phyloP scores from a whole-genome alignment of 2,113 vertebrate species.

The Indicator indicator region DNA sequence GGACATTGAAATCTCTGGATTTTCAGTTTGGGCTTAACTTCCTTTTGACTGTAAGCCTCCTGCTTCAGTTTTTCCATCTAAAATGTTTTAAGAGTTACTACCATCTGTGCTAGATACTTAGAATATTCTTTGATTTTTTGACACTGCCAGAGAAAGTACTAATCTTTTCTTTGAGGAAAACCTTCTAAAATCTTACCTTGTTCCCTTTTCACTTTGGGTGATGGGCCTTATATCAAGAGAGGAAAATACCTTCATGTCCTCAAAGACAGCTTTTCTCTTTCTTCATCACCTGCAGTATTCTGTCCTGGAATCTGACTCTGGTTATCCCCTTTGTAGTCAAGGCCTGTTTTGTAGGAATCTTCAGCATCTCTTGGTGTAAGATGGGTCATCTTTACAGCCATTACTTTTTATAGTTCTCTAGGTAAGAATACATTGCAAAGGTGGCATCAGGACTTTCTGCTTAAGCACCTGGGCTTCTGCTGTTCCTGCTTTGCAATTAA shows the following conservation, averaged over 20 bases:
- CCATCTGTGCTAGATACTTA: conserved; percentile 21
- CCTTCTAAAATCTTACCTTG: conserved; percentile 42
- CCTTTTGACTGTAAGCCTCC: not conserved
- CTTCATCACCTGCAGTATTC: conserved; percentile 64
- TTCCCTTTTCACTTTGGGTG: conserved; percentile 72
- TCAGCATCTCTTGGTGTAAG: conserved; percentile 59
- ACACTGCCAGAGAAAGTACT: conserved; percentile 44
- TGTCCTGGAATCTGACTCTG: conserved; percentile 58
- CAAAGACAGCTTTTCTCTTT: conserved; percentile 59
- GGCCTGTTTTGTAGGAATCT: conserved; percentile 52
- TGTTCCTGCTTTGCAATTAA: conserved; percentile 74
- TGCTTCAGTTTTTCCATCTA: not conserved
- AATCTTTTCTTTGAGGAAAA: conserved; percentile 57
- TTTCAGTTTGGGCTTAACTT: not conserved
- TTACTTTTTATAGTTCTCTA: conserved; percentile 20
- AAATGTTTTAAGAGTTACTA: conserved; percentile 32
- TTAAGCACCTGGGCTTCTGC: conserved; percentile 66
- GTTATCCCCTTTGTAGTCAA: conserved; percentile 34
- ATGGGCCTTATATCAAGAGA: conserved; percentile 63
- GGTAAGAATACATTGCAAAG: conserved; percentile 16
- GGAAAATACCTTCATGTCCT: conserved; percentile 41
- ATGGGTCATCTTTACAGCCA: conserved; percentile 49
- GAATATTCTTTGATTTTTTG: not conserved
- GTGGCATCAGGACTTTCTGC: conserved; percentile 52
- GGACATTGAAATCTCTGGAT: not conserved